Evolutionary conservation across 2,113 vertebrate genomes (phyloP).

Genomic region (Pampusana beccarii): DNA sequence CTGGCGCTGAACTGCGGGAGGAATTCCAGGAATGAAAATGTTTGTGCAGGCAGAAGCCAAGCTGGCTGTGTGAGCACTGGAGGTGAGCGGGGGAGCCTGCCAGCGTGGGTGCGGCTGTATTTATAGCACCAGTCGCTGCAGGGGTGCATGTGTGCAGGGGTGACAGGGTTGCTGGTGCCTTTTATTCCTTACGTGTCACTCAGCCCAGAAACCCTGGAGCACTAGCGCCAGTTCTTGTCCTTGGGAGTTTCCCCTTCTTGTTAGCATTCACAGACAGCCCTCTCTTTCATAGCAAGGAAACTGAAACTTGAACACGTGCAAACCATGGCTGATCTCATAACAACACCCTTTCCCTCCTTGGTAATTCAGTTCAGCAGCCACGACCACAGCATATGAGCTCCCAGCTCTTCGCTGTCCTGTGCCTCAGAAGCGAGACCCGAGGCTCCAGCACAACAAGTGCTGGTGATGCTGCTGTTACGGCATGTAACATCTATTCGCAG

Average conservation of each 20-base stretch:
- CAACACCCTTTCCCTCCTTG: not conserved
- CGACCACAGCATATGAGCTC: not conserved
- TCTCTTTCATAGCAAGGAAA: not conserved
- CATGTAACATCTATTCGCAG: not conserved
- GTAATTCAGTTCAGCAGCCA: not conserved
- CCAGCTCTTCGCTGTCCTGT: not conserved
- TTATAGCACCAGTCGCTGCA: not conserved
- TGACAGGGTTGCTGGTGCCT: not conserved
- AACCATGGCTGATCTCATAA: not conserved
- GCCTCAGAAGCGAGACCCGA: not conserved
- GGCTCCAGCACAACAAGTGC: not conserved
- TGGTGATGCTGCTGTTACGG: not conserved
- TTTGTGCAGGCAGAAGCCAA: conserved; percentile 56
- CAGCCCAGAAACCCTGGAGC: not conserved
- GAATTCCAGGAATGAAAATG: conserved; percentile 60
- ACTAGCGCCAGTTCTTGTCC: not conserved
- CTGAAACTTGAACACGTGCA: not conserved
- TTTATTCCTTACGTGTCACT: not conserved
- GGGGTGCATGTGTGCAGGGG: not conserved
- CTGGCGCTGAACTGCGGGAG: not conserved
- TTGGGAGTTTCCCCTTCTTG: not conserved
- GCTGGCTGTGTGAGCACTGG: not conserved
- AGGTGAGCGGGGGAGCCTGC: not conserved
- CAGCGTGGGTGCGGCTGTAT: not conserved
- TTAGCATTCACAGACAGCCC: not conserved